These are phyloP conservation scores for Chanos chanos DNA, from an alignment of 2,797 vertebrate genomes.

Conservation along the genomic window DNA sequence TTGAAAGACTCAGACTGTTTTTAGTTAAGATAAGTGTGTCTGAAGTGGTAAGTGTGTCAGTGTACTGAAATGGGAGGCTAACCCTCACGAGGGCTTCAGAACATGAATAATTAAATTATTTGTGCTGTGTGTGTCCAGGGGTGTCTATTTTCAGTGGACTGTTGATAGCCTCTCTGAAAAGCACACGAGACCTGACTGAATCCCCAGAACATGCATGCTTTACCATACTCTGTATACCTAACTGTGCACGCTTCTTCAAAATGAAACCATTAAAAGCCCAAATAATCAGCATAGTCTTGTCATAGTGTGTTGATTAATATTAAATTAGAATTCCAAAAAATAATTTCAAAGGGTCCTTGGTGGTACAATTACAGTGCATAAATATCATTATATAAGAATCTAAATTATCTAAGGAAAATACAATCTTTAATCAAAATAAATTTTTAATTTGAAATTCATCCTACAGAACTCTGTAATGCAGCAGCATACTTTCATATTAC, in stretches of 20 bases:
- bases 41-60: conserved; percentile 38
- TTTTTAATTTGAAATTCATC: no score
- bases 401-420: no score
- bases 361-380: no score
- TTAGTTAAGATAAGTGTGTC: conserved; percentile 2
- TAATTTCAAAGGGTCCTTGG: no score
- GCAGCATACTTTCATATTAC: not conserved
- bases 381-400: no score
- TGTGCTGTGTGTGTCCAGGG: conserved; percentile 48
- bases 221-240: no score
- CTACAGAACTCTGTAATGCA: not conserved
- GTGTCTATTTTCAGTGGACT: conserved; percentile 66
- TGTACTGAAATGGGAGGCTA: conserved; percentile 33
- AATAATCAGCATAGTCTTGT: no score
- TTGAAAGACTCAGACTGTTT: not conserved
- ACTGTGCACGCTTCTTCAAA: no score
- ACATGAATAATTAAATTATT: conserved; percentile 71
- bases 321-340: no score
- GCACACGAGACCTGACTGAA: not conserved
- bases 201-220: not conserved
- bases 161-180: conserved; percentile 40
- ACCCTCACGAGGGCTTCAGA: conserved; percentile 50
- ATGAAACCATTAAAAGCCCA: no score
- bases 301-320: no score
- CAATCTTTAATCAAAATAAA: no score